A percentile compares a stretch with the other conserved stretches of the same genome.
Evolutionary conservation across 2,888 invertebrate species (phyloP).

Genomic region (Apamea anceps): DNA sequence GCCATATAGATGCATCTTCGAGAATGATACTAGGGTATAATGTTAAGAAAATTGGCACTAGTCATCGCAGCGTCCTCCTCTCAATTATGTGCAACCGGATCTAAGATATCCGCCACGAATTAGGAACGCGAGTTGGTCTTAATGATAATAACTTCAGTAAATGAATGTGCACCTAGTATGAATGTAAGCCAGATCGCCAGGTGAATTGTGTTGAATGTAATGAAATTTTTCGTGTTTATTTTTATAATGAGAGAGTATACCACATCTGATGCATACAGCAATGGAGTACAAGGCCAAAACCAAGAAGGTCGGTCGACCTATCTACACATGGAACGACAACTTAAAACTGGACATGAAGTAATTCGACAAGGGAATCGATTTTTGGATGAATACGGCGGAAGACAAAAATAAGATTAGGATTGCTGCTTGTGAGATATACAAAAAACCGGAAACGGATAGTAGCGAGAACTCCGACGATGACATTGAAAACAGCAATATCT

Average conservation of each 20-base stretch:
- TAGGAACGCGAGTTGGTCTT: conserved; percentile 20
- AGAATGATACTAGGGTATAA: background rate
- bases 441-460: no score
- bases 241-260: background rate
- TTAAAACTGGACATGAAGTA: no score
- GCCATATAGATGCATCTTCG: background rate
- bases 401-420: no score
- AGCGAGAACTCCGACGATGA: no score
- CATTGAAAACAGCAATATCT: no score
- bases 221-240: background rate
- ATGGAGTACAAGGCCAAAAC: no score
- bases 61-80: conserved; percentile 1
- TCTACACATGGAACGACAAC: no score
- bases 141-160: conserved; percentile 7
- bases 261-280: no score
- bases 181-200: background rate
- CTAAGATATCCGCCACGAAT: conserved; percentile 22
- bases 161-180: background rate
- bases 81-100: conserved; percentile 21
- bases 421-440: no score
- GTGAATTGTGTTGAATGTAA: background rate
- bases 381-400: no score
- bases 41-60: background rate
- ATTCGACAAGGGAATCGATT: no score
- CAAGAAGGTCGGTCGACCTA: no score